These are phyloP conservation scores for Apogon talboti DNA, from an alignment of 2,797 vertebrate species.

Conservation along the genomic window DNA sequence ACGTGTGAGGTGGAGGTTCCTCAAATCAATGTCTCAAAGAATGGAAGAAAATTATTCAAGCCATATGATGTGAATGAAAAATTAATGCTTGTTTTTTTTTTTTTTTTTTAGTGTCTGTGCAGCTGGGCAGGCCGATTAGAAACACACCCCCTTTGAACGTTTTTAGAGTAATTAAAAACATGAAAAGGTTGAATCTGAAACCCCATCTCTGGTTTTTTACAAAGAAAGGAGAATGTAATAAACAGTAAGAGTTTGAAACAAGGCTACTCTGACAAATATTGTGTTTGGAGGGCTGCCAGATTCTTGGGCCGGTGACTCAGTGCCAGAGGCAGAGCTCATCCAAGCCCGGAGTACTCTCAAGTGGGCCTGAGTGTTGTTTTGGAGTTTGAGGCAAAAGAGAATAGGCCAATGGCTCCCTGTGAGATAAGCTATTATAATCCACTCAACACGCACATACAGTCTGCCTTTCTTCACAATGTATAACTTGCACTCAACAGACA, in stretches of 20 bases:
- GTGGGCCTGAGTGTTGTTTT: constrained; percentile 83
- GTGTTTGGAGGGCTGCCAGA: constrained; percentile 80
- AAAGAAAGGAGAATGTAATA: constrained; percentile 75
- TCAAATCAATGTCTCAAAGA: constrained; percentile 52
- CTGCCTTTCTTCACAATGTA: constrained; percentile 45
- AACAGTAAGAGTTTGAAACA: constrained; percentile 80
- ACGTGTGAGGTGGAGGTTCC: constrained; percentile 51
- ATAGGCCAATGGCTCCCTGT: constrained; percentile 70
- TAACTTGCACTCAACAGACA: too few relatives aligned
- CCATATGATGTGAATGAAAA: constrained; percentile 67
- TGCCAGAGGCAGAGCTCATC: constrained; percentile 80
- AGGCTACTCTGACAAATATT: constrained; percentile 85
- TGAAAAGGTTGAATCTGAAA: constrained; percentile 69
- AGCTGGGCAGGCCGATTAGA: constrained; percentile 71
- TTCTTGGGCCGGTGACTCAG: constrained; percentile 76
- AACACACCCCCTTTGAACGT: constrained; percentile 64
- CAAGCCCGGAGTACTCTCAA: constrained; percentile 80
- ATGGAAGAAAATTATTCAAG: constrained; percentile 58
- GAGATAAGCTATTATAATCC: constrained; percentile 76
- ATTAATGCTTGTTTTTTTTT: constrained; percentile 43
- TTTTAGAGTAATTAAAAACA: constrained; percentile 68
- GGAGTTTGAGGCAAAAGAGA: constrained; percentile 76
- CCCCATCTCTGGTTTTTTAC: constrained; percentile 42
- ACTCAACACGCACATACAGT: constrained; percentile 58
- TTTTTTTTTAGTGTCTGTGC: constrained; percentile 25